Conservation (phyloP, 2,888 invertebrate species). For the Apamea anceps region DNA sequence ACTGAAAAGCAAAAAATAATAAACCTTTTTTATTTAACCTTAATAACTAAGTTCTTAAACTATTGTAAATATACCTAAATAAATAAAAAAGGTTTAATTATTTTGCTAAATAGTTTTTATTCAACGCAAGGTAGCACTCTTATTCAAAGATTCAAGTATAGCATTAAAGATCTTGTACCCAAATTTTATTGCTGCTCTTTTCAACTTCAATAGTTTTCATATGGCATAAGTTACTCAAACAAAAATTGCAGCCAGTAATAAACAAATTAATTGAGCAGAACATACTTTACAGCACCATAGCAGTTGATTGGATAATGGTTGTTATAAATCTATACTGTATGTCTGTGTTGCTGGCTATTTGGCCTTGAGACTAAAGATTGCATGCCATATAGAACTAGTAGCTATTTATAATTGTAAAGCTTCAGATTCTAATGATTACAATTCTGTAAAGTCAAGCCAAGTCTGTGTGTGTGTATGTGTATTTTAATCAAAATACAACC, state of each 20-base stretch:
- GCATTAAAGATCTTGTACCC: too few species aligned
- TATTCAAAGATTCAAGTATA: not conserved
- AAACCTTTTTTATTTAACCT: too few species aligned
- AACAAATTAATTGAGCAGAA: conserved; percentile 10
- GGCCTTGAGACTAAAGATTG: conserved; percentile 46
- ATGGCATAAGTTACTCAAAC: not conserved
- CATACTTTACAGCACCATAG: conserved; percentile 1
- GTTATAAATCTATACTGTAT: not conserved
- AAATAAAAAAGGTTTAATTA: too few species aligned
- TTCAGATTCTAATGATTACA: not conserved
- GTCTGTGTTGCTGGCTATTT: conserved; percentile 4
- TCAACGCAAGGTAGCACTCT: not conserved
- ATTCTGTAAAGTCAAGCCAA: not conserved
- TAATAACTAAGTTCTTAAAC: too few species aligned
- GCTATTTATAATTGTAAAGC: not conserved
- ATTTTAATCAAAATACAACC: not conserved
- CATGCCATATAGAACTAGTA: conserved; percentile 16
- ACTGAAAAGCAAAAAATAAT: too few species aligned
- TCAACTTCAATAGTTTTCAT: not conserved
- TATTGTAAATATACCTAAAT: too few species aligned
- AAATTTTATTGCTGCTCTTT: not conserved
- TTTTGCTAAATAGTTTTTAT: too few species aligned
- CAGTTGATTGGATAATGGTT: conserved; percentile 25
- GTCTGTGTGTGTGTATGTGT: too few species aligned
- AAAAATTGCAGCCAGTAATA: not conserved